Evolutionary conservation across 30 jellyfish, hydroid and myxozoan genomes (phyloP).

Genomic region (Mastigias papua): DNA sequence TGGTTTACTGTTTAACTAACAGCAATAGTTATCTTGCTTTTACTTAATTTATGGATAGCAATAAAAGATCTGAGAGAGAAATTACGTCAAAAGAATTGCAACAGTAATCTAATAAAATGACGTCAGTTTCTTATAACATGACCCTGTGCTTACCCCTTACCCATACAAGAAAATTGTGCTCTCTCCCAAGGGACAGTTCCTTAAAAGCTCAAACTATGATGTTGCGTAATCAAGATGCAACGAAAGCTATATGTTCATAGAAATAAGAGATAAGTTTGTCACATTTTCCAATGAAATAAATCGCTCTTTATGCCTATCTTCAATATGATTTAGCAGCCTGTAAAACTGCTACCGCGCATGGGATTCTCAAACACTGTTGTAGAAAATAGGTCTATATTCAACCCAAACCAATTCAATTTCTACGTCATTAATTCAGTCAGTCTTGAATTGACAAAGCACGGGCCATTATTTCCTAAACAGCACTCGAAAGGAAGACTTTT

Average conservation of each 20-base stretch:
- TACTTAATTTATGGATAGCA: no score
- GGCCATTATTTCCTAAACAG: slow-evolving; percentile 5
- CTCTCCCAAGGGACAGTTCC: neutral
- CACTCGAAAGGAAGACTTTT: neutral
- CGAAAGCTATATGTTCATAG: neutral
- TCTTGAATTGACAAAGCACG: neutral
- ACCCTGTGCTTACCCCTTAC: no score
- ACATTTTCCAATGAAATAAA: neutral
- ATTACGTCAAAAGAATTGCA: no score
- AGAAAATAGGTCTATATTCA: neutral
- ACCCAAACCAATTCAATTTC: neutral
- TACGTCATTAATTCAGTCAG: neutral
- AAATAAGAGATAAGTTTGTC: neutral
- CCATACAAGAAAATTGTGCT: no score
- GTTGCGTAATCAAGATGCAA: neutral
- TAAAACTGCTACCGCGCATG: neutral
- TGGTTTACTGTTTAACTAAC: no score
- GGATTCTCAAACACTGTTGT: neutral
- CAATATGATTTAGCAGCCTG: neutral
- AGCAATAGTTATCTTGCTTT: no score
- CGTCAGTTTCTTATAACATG: no score
- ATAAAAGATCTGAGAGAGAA: no score
- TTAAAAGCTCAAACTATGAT: neutral
- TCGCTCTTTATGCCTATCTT: neutral
- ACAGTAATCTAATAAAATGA: no score